phyloP scores from a whole-genome alignment of 2,888 invertebrate genomes.

The Apantesis nais region DNA sequence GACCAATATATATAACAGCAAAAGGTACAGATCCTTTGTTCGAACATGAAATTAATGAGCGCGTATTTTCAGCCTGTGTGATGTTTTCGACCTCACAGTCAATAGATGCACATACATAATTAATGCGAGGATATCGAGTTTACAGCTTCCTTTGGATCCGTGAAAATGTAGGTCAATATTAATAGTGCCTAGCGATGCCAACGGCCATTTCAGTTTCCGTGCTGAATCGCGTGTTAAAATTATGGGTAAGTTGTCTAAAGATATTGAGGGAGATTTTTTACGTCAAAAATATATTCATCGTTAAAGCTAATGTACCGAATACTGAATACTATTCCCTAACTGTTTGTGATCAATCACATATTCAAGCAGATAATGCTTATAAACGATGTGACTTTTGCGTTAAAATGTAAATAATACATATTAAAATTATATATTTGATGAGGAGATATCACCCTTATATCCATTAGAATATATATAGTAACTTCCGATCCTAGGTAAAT shows the following conservation, averaged over 20 bases:
- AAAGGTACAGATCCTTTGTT: background rate
- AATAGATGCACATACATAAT: constrained; percentile 70
- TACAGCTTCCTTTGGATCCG: constrained; percentile 34
- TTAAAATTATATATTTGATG: no score
- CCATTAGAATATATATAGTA: no score
- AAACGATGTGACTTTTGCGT: no score
- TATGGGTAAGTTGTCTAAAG: background rate
- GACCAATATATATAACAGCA: constrained; percentile 18
- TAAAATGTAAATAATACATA: no score
- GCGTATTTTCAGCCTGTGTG: constrained; percentile 32
- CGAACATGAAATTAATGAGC: constrained; percentile 28
- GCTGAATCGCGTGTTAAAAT: constrained; percentile 6
- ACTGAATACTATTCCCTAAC: background rate
- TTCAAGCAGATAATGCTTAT: no score
- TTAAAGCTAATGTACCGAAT: background rate
- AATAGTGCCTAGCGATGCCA: constrained; percentile 26
- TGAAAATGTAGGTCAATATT: constrained; percentile 31
- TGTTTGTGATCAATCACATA: background rate
- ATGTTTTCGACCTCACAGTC: constrained; percentile 51
- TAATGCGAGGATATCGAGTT: constrained; percentile 54
- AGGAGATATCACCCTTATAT: no score
- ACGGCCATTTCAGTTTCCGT: constrained; percentile 26
- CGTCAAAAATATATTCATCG: constrained; percentile 6
- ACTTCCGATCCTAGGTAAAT: no score
- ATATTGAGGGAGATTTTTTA: background rate